These are phyloP conservation scores for pig (Sus scrofa) DNA, from an alignment of 2,113 vertebrate genomes.

Conservation along the genomic window DNA sequence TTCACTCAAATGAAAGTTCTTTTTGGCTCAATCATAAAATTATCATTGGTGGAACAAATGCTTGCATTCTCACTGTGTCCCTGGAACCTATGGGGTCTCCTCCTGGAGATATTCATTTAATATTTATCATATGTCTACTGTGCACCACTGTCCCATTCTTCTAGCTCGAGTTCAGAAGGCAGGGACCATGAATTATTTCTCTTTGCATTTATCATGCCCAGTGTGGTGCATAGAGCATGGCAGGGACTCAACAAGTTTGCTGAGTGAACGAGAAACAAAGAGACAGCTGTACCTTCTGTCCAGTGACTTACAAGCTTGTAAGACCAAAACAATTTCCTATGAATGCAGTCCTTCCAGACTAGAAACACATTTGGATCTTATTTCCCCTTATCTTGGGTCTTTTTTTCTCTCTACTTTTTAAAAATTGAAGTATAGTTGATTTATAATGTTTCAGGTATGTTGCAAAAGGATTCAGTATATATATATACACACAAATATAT, in stretches of 20 bases:
- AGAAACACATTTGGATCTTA: background rate
- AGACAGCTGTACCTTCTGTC: background rate
- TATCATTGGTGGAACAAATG: slow-evolving; percentile 22
- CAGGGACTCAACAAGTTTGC: background rate
- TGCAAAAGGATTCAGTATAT: background rate
- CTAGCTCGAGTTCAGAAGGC: background rate
- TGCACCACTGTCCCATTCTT: background rate
- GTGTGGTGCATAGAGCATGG: background rate
- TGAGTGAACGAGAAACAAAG: background rate
- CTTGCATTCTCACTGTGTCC: background rate
- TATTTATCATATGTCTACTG: background rate
- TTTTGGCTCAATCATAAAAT: background rate
- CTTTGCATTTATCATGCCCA: background rate
- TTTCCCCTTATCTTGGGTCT: background rate
- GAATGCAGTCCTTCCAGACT: background rate
- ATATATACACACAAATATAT: background rate
- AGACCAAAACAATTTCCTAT: background rate
- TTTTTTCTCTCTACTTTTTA: background rate
- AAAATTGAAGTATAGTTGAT: background rate
- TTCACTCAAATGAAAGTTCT: slow-evolving; percentile 28
- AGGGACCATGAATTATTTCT: background rate
- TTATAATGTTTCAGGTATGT: background rate
- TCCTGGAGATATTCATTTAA: background rate
- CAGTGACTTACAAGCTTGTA: background rate
- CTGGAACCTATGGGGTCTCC: background rate